A percentile compares a stretch with the other conserved stretches of the same genome.
phyloP scores from a whole-genome alignment of 1,140 invertebrate genomes.

The Diabrotica undecimpunctata region DNA sequence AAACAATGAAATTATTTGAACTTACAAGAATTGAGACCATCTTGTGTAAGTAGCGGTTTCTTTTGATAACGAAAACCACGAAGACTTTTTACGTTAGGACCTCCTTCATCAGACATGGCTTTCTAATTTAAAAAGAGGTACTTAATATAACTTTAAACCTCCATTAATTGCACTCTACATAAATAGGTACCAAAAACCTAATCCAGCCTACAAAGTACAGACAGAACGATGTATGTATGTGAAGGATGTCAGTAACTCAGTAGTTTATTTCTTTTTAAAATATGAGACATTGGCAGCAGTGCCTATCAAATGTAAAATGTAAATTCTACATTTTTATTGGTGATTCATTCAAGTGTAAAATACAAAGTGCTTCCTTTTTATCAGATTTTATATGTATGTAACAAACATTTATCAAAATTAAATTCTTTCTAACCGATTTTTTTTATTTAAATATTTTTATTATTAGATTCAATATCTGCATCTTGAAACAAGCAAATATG shows the following conservation, averaged over 20 bases:
- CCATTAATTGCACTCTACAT: not conserved
- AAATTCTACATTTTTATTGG: too few relatives aligned
- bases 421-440: too few relatives aligned
- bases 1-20: constrained; percentile 9
- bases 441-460: too few relatives aligned
- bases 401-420: too few relatives aligned
- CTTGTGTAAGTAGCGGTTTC: constrained; percentile 34
- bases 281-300: not conserved
- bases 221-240: not conserved
- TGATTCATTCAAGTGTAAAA: too few relatives aligned
- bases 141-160: not conserved
- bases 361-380: too few relatives aligned
- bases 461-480: too few relatives aligned
- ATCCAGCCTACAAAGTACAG: not conserved
- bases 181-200: not conserved
- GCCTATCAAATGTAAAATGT: not conserved
- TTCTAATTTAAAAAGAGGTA: constrained; percentile 3
- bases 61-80: constrained; percentile 41
- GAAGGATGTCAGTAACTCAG: too few relatives aligned
- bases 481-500: not conserved
- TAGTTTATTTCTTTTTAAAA: constrained; percentile 3
- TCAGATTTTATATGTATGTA: too few relatives aligned
- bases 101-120: constrained; percentile 33
- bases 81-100: constrained; percentile 34
- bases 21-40: constrained; percentile 33